Percentiles rank a stretch among this genome's conserved stretches.
phyloP scores from a whole-genome alignment of 2,888 invertebrate genomes.

The Ochlodes sylvanus region DNA sequence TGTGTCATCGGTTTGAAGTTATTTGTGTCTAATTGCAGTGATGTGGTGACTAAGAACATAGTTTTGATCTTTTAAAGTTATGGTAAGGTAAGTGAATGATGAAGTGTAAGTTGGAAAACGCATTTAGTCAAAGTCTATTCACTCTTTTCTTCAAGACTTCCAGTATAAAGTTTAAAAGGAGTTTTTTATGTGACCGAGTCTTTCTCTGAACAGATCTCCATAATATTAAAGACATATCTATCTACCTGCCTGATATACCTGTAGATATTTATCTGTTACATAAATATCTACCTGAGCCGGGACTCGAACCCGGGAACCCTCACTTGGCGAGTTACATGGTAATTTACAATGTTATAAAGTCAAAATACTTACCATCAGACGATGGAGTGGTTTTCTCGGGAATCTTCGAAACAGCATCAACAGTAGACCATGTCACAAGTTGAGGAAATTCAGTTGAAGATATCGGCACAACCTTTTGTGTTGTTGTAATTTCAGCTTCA shows the following conservation, averaged over 20 bases:
- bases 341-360: neutral
- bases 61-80: too few species aligned
- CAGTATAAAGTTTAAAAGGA: too few species aligned
- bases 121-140: too few species aligned
- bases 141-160: too few species aligned
- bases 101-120: too few species aligned
- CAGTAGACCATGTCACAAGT: slow-evolving; percentile 83
- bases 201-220: too few species aligned
- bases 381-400: slow-evolving; percentile 48
- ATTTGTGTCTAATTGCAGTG: neutral
- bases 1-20: slow-evolving; percentile 4
- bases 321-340: too few species aligned
- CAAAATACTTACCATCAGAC: slow-evolving; percentile 28
- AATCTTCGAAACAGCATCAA: slow-evolving; percentile 63
- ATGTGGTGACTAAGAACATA: neutral
- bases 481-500: slow-evolving; percentile 51
- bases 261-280: too few species aligned
- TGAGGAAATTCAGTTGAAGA: slow-evolving; percentile 63
- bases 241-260: too few species aligned
- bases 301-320: neutral
- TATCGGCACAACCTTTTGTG: slow-evolving; percentile 41
- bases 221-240: too few species aligned
- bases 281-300: neutral
- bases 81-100: too few species aligned
- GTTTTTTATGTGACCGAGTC: too few species aligned